Base-by-base conservation (phyloP, 2,113 vertebrate genomes). In the Oceanodroma tethys region DNA sequence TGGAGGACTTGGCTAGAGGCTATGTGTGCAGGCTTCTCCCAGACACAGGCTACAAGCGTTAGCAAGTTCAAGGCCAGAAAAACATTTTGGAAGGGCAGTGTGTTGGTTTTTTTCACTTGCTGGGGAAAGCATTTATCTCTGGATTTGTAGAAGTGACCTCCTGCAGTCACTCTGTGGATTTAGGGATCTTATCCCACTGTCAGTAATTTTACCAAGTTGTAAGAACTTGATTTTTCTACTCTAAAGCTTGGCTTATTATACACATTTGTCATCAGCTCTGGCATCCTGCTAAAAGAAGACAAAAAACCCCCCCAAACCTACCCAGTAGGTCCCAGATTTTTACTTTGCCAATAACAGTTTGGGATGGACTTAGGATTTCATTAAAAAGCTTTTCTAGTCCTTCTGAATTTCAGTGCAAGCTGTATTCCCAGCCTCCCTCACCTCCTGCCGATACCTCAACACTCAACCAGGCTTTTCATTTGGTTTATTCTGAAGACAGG, bases 361-460 rank as follows among this genome's bases (percentile, higher is more conserved):
- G 40, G 66, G 58, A 56, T 47, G 34, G 86, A 25, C 11, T 82
- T 53, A 23, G 22, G 29, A 42, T 43, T 92, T 81, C 30, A 67
- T n/a, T 43, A 9, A 16, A 59, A 43, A 43, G 6, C 60, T 60
- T 56, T 40, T 67, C 48, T 13, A 36, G 14, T 25, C 34, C 58
- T 66, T 15, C 34, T 76, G 86, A 56, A 52, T 66, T 91, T 43
- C 55, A 59, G 29, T 10, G 19, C 7, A 4, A 66, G 21, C 48
- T 81, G 14, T 30, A 6, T 42, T 76, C 34, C 38, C n/a, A 56
- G 17, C 50, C 15, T 53, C 43, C 21, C 45, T 55, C 36, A 2
- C 52, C 17, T 59, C 62, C 43, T 59, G n/a, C 47, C 0, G 2
- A n/a, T 10, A 19, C 40, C 1, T 0, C 23, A 48, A 25, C 3